Base-by-base conservation (phyloP, 1,140 invertebrate genomes). In the Phortica variegata region DNA sequence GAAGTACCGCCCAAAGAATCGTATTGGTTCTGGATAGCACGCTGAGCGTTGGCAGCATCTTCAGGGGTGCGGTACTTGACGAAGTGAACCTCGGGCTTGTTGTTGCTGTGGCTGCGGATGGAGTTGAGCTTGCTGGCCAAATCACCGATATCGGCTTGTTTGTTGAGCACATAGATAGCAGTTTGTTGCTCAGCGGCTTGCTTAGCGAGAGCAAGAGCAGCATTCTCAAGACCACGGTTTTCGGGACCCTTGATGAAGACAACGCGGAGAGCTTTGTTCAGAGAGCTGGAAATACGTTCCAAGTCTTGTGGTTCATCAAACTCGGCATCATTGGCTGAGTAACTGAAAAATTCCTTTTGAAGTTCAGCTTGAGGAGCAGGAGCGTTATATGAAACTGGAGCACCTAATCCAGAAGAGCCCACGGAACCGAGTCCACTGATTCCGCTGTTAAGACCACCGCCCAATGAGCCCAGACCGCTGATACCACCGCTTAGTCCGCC, bases 191-290 rank as follows among this genome's bases (percentile, higher is more conserved):
- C 58, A 47, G 58, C 58, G 54, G 63, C 63, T 52, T 63, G 62
- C 49, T 65, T 66, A 15, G 65, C 65, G 18, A 70, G 43, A 20
- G 58, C 54, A 36, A 65, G 44, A 17, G 62, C 66, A 20, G 63
- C 66, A 43, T 68, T 54, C 49, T 68, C 63, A 46, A 68, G 32
- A 3, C 59, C 63, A 51, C 60, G 60, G 51, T 66, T 69, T 51
- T 72, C 68, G 40, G 68, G 65, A 54, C 65, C 68, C 60, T 72
- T 72, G 42, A 72, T 69, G 60, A 72, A 69, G 42, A 72, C 56
- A 17, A 72, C 68, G 3, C 68, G 65, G 12, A 72, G 58, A 26
- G 41, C 63, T 43, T 63, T 60, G 49, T 69, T 71, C 20, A 71
- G 19, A 1, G 61, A 58, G 19, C 45, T 39, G 5, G 54, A 19